phyloP scores from a whole-genome alignment of 2,888 invertebrate species.

The Morinoia aosen region DNA sequence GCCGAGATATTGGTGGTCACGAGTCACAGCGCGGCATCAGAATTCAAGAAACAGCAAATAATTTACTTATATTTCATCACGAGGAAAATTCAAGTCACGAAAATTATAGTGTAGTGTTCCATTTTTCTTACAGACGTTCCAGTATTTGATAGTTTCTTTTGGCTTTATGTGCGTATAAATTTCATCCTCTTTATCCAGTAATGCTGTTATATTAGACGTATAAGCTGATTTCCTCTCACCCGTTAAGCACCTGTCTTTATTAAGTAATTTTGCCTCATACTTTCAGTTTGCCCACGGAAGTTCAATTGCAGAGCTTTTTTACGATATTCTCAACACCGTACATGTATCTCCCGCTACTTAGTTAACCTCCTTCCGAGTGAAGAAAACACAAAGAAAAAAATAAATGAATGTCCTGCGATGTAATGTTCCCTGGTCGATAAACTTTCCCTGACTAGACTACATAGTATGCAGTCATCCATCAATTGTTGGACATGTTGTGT shows the following conservation, averaged over 20 bases:
- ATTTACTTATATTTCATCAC: not conserved
- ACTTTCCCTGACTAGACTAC: not conserved
- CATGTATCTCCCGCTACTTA: not conserved
- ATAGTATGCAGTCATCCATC: not conserved
- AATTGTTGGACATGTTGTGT: constrained; percentile 17
- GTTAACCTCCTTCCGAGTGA: not conserved
- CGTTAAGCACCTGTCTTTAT: not conserved
- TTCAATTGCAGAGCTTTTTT: not conserved
- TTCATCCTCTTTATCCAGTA: not conserved
- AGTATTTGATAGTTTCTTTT: not conserved
- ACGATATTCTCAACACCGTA: not conserved
- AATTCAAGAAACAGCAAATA: not conserved
- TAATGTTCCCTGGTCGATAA: not conserved
- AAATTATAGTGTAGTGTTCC: not conserved
- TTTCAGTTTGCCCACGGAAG: not conserved
- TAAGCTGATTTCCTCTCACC: not conserved
- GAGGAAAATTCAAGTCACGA: not conserved
- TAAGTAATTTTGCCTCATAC: not conserved
- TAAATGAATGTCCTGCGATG: constrained; percentile 2
- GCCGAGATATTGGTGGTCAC: not conserved
- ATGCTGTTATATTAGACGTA: not conserved
- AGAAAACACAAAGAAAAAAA: constrained; percentile 16
- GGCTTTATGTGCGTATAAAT: not conserved
- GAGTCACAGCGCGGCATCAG: not conserved
- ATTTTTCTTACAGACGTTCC: not conserved